Evolutionary conservation across 2,888 invertebrate genomes (phyloP).

Genomic region (Amaurobius ferox): DNA sequence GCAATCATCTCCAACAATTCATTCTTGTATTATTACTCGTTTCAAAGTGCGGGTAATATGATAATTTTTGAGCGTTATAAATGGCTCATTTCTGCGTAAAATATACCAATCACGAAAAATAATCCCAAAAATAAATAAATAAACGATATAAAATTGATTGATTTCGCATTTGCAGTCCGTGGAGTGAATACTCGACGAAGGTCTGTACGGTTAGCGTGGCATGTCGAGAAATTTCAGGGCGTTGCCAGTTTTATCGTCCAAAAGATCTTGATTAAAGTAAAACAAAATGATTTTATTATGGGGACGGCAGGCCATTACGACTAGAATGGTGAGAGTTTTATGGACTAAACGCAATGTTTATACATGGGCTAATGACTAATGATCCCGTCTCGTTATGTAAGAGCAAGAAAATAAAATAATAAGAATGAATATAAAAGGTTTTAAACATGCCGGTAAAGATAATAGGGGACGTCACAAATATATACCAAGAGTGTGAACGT

Average conservation of each 20-base stretch:
- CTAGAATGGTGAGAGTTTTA: constrained; percentile 39
- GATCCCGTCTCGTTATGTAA: constrained; percentile 9
- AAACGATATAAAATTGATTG: constrained; percentile 51
- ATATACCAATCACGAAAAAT: background rate
- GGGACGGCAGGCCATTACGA: constrained; percentile 38
- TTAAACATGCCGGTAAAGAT: background rate
- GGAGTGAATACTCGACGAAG: constrained; percentile 47
- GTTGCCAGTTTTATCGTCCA: constrained; percentile 62
- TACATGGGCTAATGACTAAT: constrained; percentile 58
- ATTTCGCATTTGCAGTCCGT: constrained; percentile 38
- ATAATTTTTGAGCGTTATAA: background rate
- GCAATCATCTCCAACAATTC: too few species aligned
- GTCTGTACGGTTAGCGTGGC: constrained; percentile 25
- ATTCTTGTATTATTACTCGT: too few species aligned
- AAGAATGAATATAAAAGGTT: constrained; percentile 55
- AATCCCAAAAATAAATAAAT: background rate
- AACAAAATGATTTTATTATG: constrained; percentile 64
- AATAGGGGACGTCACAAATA: too few species aligned
- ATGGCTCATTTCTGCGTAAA: background rate
- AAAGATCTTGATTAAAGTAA: constrained; percentile 66
- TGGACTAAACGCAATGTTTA: constrained; percentile 54
- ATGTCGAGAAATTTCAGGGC: constrained; percentile 65
- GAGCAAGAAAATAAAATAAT: constrained; percentile 27
- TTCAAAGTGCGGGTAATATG: background rate
- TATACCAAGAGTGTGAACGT: background rate